These are phyloP conservation scores for Corythaeola cristata DNA, from an alignment of 2,113 vertebrate species.

Conservation along the genomic window DNA sequence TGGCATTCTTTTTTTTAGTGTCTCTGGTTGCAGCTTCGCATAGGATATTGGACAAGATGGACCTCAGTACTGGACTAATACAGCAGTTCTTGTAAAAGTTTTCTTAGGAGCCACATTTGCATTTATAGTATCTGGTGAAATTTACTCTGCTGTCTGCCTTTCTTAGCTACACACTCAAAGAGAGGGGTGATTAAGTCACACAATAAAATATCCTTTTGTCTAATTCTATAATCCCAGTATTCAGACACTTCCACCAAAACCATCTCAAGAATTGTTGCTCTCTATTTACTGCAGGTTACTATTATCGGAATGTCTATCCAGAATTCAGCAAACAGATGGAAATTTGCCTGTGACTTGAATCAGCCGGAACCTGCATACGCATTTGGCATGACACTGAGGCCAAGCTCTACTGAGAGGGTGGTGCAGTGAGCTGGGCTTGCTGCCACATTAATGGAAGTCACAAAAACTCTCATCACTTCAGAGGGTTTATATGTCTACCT, in stretches of 20 bases:
- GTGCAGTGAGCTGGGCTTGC: neutral
- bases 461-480: neutral
- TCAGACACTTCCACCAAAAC: neutral
- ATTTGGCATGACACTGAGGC: neutral
- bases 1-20: neutral
- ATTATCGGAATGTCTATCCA: neutral
- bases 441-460: neutral
- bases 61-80: neutral
- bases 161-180: neutral
- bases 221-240: neutral
- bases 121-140: neutral
- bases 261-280: neutral
- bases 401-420: neutral
- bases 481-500: neutral
- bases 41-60: neutral
- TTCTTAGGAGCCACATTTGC: neutral
- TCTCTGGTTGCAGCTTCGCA: neutral
- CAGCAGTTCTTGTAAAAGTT: neutral
- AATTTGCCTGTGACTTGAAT: neutral
- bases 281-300: neutral
- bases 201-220: neutral
- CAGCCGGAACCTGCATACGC: fast-evolving
- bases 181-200: neutral
- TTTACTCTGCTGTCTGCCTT: neutral
- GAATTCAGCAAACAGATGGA: neutral